Base-by-base conservation (phyloP, 2,797 vertebrate genomes). In the Triplophysa bombifrons region DNA sequence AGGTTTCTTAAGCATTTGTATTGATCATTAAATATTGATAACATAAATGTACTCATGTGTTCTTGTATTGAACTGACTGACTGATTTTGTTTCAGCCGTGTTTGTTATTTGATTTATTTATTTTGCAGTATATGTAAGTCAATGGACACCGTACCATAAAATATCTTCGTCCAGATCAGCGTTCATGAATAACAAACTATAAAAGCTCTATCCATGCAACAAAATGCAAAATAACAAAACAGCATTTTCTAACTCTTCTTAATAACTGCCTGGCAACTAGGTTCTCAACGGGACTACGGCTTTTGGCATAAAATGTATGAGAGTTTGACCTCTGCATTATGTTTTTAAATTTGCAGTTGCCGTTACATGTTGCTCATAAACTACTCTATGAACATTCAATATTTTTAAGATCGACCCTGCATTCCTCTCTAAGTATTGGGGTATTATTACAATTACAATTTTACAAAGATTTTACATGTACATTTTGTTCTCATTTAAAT, bases 121-220 rank as follows among this genome's bases (percentile, higher is more conserved):
- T 27, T 34, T 63, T 61, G 22, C 41, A 10, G 14, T 72, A 73
- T 16, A 34, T 65, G 27, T 19, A 63, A 38, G 14, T 53, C 9
- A 55, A 16, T 22, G 1, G 30, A 66, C 20, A 5, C n/a, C 13
- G 17, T 38, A 38, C 34, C 34, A 38, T 38, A 38, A 27, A 58
- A 67, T 67, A 58, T 67, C 22, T 58, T 68, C 67, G 1, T 56
- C 50, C 51, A 66, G 11, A 66, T 56, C 22, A 16, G n/a, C 38
- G 53, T 58, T 38, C 74, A 56, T 56, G 63, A 76, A 67, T 44
- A 27, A 53, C 17, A 56, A 17, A 16, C 11, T 19, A 66, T 44
- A 56, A 76, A 67, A 20, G 12, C 41, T 76, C 22, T 76, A 30
- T 58, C 64, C 64, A 76, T 68, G 50, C 64, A 68, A 67, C 44